These are phyloP conservation scores for Liasis olivaceus DNA, from an alignment of 2,797 vertebrate genomes.

Conservation along the genomic window DNA sequence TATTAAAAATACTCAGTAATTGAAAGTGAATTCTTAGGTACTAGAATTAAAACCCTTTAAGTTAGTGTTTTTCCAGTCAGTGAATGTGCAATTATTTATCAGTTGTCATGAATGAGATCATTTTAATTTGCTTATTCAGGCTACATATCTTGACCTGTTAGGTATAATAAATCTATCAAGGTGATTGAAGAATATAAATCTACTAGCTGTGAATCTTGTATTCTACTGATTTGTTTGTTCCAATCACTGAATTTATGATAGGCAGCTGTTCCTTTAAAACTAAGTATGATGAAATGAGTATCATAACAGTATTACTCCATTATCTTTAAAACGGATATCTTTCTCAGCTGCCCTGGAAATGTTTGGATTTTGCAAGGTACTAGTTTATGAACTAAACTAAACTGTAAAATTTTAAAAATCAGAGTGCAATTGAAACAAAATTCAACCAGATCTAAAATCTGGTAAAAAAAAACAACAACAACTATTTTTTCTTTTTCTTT, in stretches of 20 bases:
- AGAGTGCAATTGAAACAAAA: background rate
- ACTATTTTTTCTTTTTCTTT: too few relatives aligned
- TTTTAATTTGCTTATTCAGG: background rate
- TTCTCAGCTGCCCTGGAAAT: background rate
- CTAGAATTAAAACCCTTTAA: background rate
- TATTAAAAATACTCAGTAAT: background rate
- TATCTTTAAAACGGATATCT: background rate
- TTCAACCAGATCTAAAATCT: too few relatives aligned
- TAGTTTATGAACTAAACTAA: too few relatives aligned
- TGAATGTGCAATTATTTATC: background rate
- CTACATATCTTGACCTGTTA: background rate
- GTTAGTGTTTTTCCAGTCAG: background rate
- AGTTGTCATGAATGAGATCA: background rate
- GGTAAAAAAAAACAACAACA: too few relatives aligned
- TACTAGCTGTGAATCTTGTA: background rate
- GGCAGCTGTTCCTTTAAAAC: background rate
- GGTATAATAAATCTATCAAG: background rate
- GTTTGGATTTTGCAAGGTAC: background rate
- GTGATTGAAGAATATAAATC: background rate
- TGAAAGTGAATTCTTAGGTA: background rate
- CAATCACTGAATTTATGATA: background rate
- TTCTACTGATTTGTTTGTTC: conserved; percentile 32
- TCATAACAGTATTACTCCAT: background rate
- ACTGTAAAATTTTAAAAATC: background rate
- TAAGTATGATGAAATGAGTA: background rate